Conservation (phyloP, 2,113 vertebrate genomes). For the Chunga burmeisteri region DNA sequence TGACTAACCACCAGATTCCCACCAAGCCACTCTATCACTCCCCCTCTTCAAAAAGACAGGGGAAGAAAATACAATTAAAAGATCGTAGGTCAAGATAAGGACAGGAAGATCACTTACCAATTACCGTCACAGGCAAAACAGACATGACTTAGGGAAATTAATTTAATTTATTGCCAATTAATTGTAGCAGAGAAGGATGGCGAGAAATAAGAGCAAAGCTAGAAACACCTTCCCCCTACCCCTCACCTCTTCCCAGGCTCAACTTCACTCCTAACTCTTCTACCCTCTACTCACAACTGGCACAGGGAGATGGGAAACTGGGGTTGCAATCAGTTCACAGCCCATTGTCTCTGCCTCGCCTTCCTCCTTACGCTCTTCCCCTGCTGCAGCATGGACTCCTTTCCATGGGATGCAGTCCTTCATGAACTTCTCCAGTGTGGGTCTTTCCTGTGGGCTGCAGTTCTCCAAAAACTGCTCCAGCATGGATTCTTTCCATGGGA, state of each 20-base stretch:
- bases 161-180: not conserved
- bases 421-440: accelerated
- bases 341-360: not conserved
- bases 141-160: not conserved
- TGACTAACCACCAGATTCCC: not conserved
- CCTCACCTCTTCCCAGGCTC: not conserved
- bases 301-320: accelerated
- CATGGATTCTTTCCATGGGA: accelerated
- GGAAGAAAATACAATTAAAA: not conserved
- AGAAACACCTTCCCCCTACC: accelerated
- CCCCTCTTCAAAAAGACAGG: not conserved
- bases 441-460: not conserved
- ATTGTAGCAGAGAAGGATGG: not conserved
- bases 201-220: not conserved
- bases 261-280: not conserved
- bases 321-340: not conserved
- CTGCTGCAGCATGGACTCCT: not conserved
- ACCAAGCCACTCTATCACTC: not conserved
- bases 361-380: not conserved
- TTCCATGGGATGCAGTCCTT: not conserved
- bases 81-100: accelerated
- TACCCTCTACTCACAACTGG: accelerated
- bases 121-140: accelerated
- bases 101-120: not conserved
- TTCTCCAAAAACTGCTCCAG: not conserved